Evolutionary conservation across 2,888 invertebrate species (phyloP).

Genomic region (Chrysolina haemoptera): DNA sequence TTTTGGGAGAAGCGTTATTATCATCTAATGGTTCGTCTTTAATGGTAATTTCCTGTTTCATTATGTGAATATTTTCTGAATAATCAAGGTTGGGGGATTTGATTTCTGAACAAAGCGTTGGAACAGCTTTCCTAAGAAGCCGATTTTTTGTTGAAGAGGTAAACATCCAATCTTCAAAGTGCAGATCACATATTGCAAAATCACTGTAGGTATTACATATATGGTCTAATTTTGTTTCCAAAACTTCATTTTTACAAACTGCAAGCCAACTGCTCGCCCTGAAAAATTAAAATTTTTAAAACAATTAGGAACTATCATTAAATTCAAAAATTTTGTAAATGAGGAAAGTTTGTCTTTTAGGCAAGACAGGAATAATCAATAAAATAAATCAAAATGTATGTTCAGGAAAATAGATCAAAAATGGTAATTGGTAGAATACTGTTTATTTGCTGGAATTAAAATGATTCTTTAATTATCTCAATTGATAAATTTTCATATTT

Average conservation of each 20-base stretch:
- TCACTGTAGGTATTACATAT: not conserved
- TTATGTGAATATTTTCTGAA: not conserved
- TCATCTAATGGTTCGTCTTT: not conserved
- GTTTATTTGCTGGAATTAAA: too few relatives aligned
- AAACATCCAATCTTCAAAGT: not conserved
- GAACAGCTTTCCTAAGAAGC: not conserved
- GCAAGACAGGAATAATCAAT: too few relatives aligned
- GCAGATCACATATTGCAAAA: constrained; percentile 7
- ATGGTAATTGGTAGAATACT: too few relatives aligned
- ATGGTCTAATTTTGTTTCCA: not conserved
- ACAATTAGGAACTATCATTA: too few relatives aligned
- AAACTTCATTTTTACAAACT: not conserved
- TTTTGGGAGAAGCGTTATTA: not conserved
- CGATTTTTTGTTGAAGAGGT: not conserved
- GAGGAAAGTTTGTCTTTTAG: too few relatives aligned
- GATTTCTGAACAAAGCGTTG: not conserved
- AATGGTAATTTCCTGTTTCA: not conserved
- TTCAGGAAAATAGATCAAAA: too few relatives aligned
- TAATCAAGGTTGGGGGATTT: not conserved
- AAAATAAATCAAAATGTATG: too few relatives aligned
- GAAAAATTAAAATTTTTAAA: not conserved
- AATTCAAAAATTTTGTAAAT: too few relatives aligned
- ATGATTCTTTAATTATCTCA: too few relatives aligned
- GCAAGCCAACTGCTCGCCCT: constrained; percentile 4
- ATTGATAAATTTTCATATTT: too few relatives aligned